These are phyloP conservation scores for Sericinus montela DNA, from an alignment of 2,888 invertebrate species.

Conservation along the genomic window DNA sequence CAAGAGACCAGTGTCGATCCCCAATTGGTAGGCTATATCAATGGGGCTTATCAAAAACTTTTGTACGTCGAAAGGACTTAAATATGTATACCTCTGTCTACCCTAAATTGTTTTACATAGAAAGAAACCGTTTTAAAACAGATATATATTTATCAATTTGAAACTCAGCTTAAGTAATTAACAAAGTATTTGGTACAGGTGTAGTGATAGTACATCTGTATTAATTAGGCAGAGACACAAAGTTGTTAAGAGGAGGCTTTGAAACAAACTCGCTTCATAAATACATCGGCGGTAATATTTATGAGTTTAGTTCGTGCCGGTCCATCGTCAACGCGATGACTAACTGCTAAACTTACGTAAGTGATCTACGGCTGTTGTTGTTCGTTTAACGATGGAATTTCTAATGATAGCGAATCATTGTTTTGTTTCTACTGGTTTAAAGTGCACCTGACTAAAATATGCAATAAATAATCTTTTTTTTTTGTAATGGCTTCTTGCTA, in stretches of 20 bases:
- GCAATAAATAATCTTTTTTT: neutral
- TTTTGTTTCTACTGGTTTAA: neutral
- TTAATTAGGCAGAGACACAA: slow-evolving; percentile 1
- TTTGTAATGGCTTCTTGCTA: neutral
- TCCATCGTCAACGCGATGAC: slow-evolving; percentile 33
- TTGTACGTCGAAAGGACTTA: too few relatives aligned
- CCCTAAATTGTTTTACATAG: too few relatives aligned
- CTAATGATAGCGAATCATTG: slow-evolving; percentile 3
- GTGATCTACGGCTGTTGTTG: slow-evolving; percentile 2
- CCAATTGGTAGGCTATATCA: too few relatives aligned
- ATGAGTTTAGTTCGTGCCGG: slow-evolving; percentile 32
- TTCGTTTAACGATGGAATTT: slow-evolving; percentile 1
- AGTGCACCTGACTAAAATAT: neutral
- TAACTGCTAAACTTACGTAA: slow-evolving; percentile 38
- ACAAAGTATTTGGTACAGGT: slow-evolving; percentile 14
- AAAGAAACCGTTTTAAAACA: too few relatives aligned
- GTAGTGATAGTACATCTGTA: slow-evolving; percentile 5
- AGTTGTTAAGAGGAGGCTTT: slow-evolving; percentile 2
- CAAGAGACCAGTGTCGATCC: too few relatives aligned
- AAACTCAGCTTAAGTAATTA: neutral
- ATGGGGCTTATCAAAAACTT: too few relatives aligned
- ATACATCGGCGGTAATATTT: slow-evolving; percentile 31
- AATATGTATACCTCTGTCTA: too few relatives aligned
- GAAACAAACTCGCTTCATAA: slow-evolving; percentile 26
- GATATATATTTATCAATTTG: too few relatives aligned